A percentile compares a stretch with the other conserved stretches of the same genome.
These are phyloP conservation scores for Diaperis boleti DNA, from an alignment of 2,888 invertebrate genomes.

Conservation along the genomic window DNA sequence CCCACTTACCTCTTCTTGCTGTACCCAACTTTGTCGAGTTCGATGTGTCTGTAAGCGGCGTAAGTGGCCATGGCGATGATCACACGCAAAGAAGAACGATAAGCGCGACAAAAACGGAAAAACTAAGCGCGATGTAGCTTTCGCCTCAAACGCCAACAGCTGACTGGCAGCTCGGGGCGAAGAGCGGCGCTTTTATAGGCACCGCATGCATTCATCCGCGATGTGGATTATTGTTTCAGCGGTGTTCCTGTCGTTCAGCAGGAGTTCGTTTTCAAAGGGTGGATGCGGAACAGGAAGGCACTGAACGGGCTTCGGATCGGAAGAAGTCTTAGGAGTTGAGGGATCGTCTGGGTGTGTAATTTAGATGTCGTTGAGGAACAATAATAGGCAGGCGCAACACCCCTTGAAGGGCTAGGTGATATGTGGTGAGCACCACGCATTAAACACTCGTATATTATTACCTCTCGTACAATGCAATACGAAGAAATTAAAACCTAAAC, in stretches of 20 bases:
- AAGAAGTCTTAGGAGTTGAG: background rate
- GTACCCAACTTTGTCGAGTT: conserved; percentile 93
- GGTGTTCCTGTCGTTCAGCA: conserved; percentile 3
- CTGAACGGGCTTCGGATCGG: background rate
- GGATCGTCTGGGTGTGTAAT: too few species aligned
- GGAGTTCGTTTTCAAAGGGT: conserved; percentile 6
- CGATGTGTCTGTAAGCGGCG: conserved; percentile 93
- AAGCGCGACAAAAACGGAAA: conserved; percentile 43
- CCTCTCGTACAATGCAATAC: too few species aligned
- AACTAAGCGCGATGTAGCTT: conserved; percentile 35
- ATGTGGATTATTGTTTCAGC: conserved; percentile 25
- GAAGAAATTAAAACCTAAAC: too few species aligned
- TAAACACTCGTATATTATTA: too few species aligned
- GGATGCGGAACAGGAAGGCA: background rate
- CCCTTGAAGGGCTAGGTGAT: too few species aligned
- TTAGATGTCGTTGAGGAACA: too few species aligned
- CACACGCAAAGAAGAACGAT: conserved; percentile 32
- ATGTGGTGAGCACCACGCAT: too few species aligned
- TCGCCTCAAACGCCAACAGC: conserved; percentile 57
- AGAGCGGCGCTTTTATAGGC: conserved; percentile 59
- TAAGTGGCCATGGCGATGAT: conserved; percentile 92
- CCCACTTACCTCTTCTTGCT: conserved; percentile 89
- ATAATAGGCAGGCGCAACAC: too few species aligned
- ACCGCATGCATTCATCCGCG: conserved; percentile 50
- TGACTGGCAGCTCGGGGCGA: conserved; percentile 58